Evolutionary conservation across 2,113 vertebrate genomes (phyloP).

Genomic region (Aspidoscelis tigris): DNA sequence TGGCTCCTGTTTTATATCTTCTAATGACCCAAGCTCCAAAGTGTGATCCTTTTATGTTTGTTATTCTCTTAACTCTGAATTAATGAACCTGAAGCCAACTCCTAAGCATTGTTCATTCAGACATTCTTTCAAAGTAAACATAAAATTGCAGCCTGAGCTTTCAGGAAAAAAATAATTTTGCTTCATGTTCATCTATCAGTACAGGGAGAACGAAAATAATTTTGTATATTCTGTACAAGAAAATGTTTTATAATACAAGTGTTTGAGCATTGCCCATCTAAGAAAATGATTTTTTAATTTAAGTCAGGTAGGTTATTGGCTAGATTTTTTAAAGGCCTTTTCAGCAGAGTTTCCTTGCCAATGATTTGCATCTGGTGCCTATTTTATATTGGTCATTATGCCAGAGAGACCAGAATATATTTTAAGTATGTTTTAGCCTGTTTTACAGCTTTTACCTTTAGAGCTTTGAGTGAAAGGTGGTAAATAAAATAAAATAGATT

Average conservation of each 20-base stretch:
- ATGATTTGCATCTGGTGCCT: too few species aligned
- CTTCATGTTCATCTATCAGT: background rate
- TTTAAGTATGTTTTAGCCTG: too few species aligned
- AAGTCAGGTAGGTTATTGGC: too few species aligned
- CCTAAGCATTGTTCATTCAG: background rate
- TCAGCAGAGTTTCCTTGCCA: too few species aligned
- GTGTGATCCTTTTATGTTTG: too few species aligned
- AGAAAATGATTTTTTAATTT: background rate
- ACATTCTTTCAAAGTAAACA: background rate
- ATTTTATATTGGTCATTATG: too few species aligned
- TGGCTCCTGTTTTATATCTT: too few species aligned
- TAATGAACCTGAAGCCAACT: background rate
- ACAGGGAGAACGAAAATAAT: background rate
- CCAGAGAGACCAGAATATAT: too few species aligned
- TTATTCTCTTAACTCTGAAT: too few species aligned
- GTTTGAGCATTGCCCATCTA: background rate
- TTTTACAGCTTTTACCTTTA: background rate
- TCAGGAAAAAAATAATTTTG: background rate
- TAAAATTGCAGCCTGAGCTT: background rate
- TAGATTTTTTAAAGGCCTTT: too few species aligned
- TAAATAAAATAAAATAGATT: background rate
- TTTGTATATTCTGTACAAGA: background rate
- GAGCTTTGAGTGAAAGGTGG: too few species aligned
- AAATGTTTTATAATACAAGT: background rate
- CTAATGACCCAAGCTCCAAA: too few species aligned